These are phyloP conservation scores for Stomatorhinus walkeri DNA, from an alignment of 2,797 vertebrate species.

Conservation along the genomic window DNA sequence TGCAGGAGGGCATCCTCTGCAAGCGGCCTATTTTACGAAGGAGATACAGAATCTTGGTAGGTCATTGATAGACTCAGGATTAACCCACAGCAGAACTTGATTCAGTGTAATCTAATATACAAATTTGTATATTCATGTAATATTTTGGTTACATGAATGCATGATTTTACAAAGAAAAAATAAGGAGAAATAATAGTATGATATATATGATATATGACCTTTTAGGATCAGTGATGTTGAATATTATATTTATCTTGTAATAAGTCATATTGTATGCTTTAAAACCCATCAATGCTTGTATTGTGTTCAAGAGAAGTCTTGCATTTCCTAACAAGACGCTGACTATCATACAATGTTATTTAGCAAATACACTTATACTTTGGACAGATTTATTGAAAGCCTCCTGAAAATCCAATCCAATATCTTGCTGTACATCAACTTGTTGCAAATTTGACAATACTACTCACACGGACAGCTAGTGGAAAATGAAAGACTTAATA, in stretches of 20 bases:
- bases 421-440: not conserved
- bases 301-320: not conserved
- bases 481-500: not conserved
- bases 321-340: not conserved
- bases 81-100: not conserved
- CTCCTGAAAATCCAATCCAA: not conserved
- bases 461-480: not conserved
- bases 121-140: not conserved
- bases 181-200: too few species aligned
- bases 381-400: not conserved
- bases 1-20: slow-evolving; percentile 37
- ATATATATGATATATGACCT: not conserved
- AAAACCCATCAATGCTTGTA: not conserved
- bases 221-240: not conserved
- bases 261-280: not conserved
- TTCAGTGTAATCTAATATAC: too few species aligned
- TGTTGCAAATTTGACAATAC: not conserved
- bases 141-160: too few species aligned
- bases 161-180: too few species aligned
- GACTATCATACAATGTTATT: not conserved
- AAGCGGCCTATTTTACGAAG: slow-evolving; percentile 42
- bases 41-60: slow-evolving; percentile 60
- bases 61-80: not conserved
- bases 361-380: not conserved
- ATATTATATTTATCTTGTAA: not conserved